Percentiles rank a stretch among this genome's conserved stretches.
Evolutionary conservation across 2,888 invertebrate species (phyloP).

Genomic region (Papilio protenor): DNA sequence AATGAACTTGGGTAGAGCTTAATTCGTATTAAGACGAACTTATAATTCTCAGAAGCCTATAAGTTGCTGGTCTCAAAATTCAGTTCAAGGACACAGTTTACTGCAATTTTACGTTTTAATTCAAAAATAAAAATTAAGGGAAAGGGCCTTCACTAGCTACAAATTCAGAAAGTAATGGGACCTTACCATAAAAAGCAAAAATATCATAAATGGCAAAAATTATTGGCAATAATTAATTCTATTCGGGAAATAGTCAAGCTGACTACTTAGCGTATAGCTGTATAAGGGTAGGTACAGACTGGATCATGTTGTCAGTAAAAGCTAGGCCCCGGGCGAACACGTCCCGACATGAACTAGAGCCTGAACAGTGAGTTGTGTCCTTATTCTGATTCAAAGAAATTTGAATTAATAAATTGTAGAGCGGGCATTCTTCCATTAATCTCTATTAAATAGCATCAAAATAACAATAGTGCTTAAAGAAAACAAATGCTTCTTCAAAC

Average conservation of each 20-base stretch:
- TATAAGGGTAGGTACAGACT: constrained; percentile 16
- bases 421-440: too few species aligned
- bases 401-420: not conserved
- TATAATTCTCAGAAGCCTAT: constrained; percentile 26
- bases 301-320: constrained; percentile 46
- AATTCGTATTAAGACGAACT: constrained; percentile 39
- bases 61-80: not conserved
- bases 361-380: constrained; percentile 45
- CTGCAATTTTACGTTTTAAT: not conserved
- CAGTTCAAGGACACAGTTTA: not conserved
- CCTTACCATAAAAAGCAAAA: too few species aligned
- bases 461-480: too few species aligned
- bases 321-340: constrained; percentile 57
- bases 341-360: constrained; percentile 54
- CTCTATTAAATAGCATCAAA: too few species aligned
- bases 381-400: constrained; percentile 31
- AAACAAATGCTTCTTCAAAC: too few species aligned
- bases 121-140: not conserved
- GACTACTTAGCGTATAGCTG: not conserved
- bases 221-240: not conserved
- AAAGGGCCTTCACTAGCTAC: not conserved
- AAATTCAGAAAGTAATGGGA: not conserved
- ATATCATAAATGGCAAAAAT: not conserved
- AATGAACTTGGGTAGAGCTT: constrained; percentile 56
- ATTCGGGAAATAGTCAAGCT: not conserved